phyloP scores from a whole-genome alignment of 2,888 invertebrate species.

The Margaritifera margaritifera region DNA sequence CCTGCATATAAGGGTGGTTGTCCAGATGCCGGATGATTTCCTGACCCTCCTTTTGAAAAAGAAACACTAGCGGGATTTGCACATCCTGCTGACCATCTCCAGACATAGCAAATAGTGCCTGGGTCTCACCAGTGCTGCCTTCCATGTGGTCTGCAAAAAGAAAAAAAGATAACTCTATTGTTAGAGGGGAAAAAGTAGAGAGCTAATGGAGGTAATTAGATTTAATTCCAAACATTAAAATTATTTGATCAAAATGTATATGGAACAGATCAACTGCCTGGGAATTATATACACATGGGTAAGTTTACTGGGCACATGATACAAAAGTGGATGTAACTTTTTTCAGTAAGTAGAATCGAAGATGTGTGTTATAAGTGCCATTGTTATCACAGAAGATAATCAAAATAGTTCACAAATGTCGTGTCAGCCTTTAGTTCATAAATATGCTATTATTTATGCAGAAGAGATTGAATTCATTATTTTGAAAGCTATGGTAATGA shows the following conservation, averaged over 20 bases:
- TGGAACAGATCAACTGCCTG: no score
- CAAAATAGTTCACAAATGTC: no score
- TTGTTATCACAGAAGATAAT: no score
- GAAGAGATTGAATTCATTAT: no score
- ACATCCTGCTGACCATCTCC: slow-evolving; percentile 91
- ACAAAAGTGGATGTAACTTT: no score
- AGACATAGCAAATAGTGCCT: slow-evolving; percentile 96
- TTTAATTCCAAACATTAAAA: not conserved
- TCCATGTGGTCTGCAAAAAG: slow-evolving; percentile 78
- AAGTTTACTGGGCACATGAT: no score
- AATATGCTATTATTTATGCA: no score
- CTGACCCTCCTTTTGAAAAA: slow-evolving; percentile 85
- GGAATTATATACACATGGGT: no score
- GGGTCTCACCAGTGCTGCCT: slow-evolving; percentile 82
- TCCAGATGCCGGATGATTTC: slow-evolving; percentile 79
- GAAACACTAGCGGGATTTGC: slow-evolving; percentile 90
- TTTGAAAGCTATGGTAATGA: no score
- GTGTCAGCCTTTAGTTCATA: no score
- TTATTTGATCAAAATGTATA: not conserved
- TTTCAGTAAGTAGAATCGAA: no score
- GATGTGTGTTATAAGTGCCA: no score
- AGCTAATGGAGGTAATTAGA: not conserved
- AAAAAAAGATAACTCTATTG: not conserved
- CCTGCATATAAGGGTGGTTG: slow-evolving; percentile 76
- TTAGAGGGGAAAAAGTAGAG: not conserved